These are phyloP conservation scores for Priocnemis perturbator DNA, from an alignment of 2,888 invertebrate species.

Conservation along the genomic window DNA sequence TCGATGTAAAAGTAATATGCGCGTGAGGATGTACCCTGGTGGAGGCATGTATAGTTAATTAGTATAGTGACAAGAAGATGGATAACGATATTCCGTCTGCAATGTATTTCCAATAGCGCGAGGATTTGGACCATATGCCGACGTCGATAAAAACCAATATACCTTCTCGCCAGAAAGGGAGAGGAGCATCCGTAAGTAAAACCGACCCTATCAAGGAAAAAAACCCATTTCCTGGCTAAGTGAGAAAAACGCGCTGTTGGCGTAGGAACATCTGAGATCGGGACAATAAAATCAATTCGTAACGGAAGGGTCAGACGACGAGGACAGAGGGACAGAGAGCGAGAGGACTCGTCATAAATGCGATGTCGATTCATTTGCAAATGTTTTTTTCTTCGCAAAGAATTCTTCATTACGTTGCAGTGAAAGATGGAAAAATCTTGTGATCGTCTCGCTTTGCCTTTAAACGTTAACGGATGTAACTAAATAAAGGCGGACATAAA, in stretches of 20 bases:
- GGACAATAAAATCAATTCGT: constrained; percentile 49
- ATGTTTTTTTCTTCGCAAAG: no score
- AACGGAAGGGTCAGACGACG: constrained; percentile 29
- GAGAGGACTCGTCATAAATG: background rate
- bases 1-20: no score
- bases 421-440: background rate
- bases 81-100: no score
- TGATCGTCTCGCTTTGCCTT: no score
- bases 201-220: constrained; percentile 26
- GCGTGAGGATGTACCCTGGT: no score
- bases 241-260: constrained; percentile 23
- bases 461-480: no score
- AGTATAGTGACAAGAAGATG: no score
- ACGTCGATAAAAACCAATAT: constrained; percentile 48
- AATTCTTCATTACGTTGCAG: no score
- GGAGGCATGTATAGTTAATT: no score
- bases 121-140: constrained; percentile 29
- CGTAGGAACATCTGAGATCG: constrained; percentile 34
- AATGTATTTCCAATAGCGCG: no score
- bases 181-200: constrained; percentile 30
- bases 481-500: no score
- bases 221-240: constrained; percentile 29
- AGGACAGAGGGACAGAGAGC: background rate
- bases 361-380: no score
- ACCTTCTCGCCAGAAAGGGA: constrained; percentile 30